Evolutionary conservation across 92 coral and sea anemone genomes (phyloP).

Genomic region (Epizoanthus rinbou): DNA sequence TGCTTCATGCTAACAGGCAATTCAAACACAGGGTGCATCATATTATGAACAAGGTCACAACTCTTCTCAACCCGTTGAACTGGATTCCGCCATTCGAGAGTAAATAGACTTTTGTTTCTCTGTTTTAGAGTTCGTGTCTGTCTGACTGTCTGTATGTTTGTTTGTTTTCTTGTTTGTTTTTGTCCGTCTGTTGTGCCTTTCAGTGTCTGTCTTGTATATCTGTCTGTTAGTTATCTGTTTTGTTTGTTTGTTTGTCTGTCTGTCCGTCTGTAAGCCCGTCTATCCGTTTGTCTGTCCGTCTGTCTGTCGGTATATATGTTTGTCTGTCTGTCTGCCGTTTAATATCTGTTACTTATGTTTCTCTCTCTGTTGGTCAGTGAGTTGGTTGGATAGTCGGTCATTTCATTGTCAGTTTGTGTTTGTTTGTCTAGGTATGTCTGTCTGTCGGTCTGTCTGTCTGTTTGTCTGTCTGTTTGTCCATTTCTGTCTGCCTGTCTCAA

Average conservation of each 20-base stretch:
- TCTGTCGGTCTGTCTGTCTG: neutral
- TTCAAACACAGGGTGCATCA: conserved; percentile 71
- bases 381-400: neutral
- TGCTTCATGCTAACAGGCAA: conserved; percentile 67
- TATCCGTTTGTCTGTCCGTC: neutral
- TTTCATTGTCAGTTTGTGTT: no score
- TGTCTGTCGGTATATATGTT: no score
- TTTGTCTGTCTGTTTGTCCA: neutral
- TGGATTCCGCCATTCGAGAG: conserved; percentile 99
- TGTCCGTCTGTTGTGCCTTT: no score
- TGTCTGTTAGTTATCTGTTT: neutral
- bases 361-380: neutral
- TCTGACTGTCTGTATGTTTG: neutral
- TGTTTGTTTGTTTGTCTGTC: neutral
- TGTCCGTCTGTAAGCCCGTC: no score
- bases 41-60: conserved; percentile 55
- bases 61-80: conserved; percentile 68
- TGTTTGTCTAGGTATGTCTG: neutral
- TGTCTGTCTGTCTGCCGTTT: neutral
- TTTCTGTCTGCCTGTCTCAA: neutral
- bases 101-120: conserved; percentile 55
- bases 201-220: no score
- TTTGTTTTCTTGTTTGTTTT: no score
- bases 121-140: neutral
- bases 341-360: no score